Base-by-base conservation (phyloP, 35 echinoderm and acorn worm species). In the Strongylocentrotus purpuratus region DNA sequence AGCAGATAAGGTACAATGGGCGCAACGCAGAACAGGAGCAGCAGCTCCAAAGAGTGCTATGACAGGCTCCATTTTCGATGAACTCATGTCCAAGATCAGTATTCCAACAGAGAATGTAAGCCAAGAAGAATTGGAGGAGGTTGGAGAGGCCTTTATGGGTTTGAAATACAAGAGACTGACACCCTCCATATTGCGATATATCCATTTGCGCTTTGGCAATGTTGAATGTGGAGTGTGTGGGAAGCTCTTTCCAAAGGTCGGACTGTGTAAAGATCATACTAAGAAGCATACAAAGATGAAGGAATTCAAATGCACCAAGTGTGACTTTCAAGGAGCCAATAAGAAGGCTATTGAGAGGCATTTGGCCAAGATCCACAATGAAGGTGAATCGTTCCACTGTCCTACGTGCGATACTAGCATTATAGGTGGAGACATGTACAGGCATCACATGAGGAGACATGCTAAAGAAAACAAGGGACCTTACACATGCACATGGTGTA, bases 211-310 rank as follows among this genome's bases (percentile, higher is more conserved):
- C 28, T 92, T 92, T 92, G 91, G 91, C 4, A 92, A 92, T 92
- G 91, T 92, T 48, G 91, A 92, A 46, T 92, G 91, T 55, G 91
- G 91, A 48, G 91, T 92, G 15, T 92, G 91, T 92, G 91, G 91
- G 22, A 92, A 92, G 28, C 91, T 92, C n/a, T 92, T 92, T 55
- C 45, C 91, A 0, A 92, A 92, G 47, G 91, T 92, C 11, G 91
- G 91, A 18, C 47, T 92, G 20, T 92, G 91, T 31, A 92, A 92
- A 55, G 91, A 92, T 92, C 91, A 92, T 55, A 92, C 91, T 55
- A 92, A 92, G 47, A 33, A 22, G 32, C 91, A 92, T 46, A 92
- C 91, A 31, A 92, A 55, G 14, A 41, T 92, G 15, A 92, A 92
- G 91, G 91, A 92, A 10, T 92, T 20, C 91, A 92, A 92, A 46